Conservation (phyloP, 2,113 vertebrate species). For the Neodon shergylaensis region DNA sequence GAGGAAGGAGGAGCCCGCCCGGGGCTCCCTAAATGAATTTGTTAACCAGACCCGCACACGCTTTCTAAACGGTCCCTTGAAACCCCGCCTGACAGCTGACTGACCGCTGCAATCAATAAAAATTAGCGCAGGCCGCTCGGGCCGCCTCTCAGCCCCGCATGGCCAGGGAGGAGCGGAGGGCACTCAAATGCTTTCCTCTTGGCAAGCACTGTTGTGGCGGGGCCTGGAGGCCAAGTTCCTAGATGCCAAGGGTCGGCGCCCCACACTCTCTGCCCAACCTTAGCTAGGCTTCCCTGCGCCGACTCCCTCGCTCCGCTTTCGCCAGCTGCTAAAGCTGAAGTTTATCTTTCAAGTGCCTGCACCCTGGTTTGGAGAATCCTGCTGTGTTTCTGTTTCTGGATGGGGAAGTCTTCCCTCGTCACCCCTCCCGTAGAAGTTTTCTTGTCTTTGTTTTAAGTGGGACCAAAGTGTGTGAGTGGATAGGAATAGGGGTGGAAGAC, state of each 20-base stretch:
- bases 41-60: slow-evolving; percentile 91
- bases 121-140: slow-evolving; percentile 82
- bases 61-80: slow-evolving; percentile 91
- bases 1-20: slow-evolving; percentile 56
- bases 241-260: neutral
- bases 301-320: rapidly evolving
- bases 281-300: rapidly evolving
- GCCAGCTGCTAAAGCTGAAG: neutral
- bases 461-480: rapidly evolving
- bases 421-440: neutral
- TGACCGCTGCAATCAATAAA: slow-evolving; percentile 92
- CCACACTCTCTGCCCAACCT: neutral
- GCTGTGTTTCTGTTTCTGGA: neutral
- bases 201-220: neutral
- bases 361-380: rapidly evolving
- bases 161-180: neutral
- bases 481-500: too few species aligned
- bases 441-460: neutral
- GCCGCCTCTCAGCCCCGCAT: neutral
- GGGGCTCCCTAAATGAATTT: slow-evolving; percentile 92
- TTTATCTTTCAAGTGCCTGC: neutral
- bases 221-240: neutral
- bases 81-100: slow-evolving; percentile 95
- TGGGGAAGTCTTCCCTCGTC: neutral
- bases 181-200: neutral